Evolutionary conservation across 2,888 invertebrate genomes (phyloP).

Genomic region (Yponomeuta sedellus): DNA sequence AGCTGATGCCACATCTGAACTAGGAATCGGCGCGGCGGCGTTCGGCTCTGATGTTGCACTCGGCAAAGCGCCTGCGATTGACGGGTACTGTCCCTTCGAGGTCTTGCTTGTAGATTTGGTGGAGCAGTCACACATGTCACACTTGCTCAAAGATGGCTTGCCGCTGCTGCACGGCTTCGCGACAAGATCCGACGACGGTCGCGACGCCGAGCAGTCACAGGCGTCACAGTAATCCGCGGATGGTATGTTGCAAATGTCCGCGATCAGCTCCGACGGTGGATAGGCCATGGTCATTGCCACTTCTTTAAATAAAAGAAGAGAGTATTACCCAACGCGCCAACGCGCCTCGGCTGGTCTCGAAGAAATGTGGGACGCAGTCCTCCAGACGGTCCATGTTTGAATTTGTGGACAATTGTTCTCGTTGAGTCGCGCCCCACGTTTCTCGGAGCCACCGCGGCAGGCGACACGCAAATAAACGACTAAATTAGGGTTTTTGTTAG

Average conservation of each 20-base stretch:
- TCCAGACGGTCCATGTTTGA: slow-evolving; percentile 22
- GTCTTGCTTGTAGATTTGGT: not conserved
- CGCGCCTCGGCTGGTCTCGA: not conserved
- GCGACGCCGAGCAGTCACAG: not conserved
- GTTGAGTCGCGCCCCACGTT: slow-evolving; percentile 21
- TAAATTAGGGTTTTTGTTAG: slow-evolving; percentile 15
- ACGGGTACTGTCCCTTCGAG: not conserved
- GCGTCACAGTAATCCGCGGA: not conserved
- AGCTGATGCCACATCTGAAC: not conserved
- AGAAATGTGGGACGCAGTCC: not conserved
- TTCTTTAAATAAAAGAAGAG: not conserved
- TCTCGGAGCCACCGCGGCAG: slow-evolving; percentile 18
- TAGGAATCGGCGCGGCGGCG: not conserved
- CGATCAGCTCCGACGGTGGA: not conserved
- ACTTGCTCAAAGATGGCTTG: not conserved
- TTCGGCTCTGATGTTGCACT: not conserved
- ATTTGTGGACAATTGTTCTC: slow-evolving; percentile 47
- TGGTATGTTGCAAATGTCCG: not conserved
- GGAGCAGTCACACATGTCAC: not conserved
- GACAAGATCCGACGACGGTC: not conserved
- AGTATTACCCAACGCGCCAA: too few relatives aligned
- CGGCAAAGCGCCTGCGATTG: not conserved
- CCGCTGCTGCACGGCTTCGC: not conserved
- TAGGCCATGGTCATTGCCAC: not conserved
- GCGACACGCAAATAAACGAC: not conserved